Base-by-base conservation (phyloP, 2,113 vertebrate genomes). In the Cephalopholis sonnerati region DNA sequence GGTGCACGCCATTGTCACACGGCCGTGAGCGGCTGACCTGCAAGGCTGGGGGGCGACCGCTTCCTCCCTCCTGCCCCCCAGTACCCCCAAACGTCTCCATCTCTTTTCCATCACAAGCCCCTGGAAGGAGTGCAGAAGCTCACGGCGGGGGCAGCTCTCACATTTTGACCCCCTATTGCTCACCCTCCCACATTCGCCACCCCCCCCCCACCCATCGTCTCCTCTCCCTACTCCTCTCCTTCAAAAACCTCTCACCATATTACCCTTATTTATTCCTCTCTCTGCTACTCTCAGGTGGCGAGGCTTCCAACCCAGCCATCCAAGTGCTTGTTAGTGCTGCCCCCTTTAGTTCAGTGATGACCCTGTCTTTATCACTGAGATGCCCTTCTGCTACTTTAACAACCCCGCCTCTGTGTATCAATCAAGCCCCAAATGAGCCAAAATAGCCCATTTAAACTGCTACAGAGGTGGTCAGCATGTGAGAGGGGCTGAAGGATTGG, bases 321-420 rank as follows among this genome's bases (percentile, higher is more conserved):
- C 76, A 79, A 82, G 59, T 59, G 88, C 88, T 91, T 89, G 90
- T 87, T 87, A 85, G 88, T 83, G 84, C 91, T 90, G 91, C 88
- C 89, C 92, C 77, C 91, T 90, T 87, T 85, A 88, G 90, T 87
- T 79, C 75, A 27, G 73, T 3, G 12, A 6, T 74, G 57, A 86
- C 71, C 72, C 73, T 73, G 78, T 86, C 80, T 91, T 86, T 85
- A 88, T 90, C 85, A 84, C 82, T 17, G 1, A 50, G 71, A 82
- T 81, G 81, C 67, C 87, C 83, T 79, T 81, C 85, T 89, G 81
- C 63, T 64, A 66, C 81, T 87, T 77, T 81, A 86, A 87, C 64
- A 71, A 69, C 72, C 65, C 69, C 13, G 8, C 81, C 74, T 87
- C 80, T 71, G 61, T 77, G 24, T 73, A 89, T 89, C 85, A 90